Base-by-base conservation (phyloP, 2,113 vertebrate genomes). In the Petrocephalus zakoni region DNA sequence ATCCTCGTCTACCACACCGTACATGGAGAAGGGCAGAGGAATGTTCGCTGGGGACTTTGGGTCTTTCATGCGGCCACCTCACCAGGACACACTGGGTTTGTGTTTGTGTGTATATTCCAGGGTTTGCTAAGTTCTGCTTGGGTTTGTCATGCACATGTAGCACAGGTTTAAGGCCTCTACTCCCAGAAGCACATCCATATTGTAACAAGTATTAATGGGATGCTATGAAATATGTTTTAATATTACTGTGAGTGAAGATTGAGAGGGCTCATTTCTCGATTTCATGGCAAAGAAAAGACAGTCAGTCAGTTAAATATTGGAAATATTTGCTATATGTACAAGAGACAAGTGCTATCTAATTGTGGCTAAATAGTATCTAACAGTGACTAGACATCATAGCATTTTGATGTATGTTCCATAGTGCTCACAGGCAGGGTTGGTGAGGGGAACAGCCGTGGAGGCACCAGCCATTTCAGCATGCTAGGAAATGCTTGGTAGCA, bases 11-110 rank as follows among this genome's bases (percentile, higher is more conserved):
- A 91, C 93, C 89, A 95, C 95, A 89, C 95, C 96, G 2, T 93
- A 95, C 95, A 98, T 99, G 98, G 98, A 99, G 93, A 98, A 97
- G 92, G 94, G 95, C 89, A 89, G 95, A 90, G 96, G 97, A 88
- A 93, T 98, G 92, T 97, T 98, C 29, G 91, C 96, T 0, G 96
- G 97, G 88, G 97, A 97, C 86, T 97, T 99, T 8, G 97, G 97
- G 90, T 97, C 96, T 92, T 99, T 99, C 92, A 95, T 97, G 93
- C 92, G 96, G 90, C 96, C 98, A 1, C 96, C 98, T 1, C 96
- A 92, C 4, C 94, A 93, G 0, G 96, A 99, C 88, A 90, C 94
- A 22, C 81, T 97, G 95, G 95, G 95, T 68, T 55, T 82, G 34
- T 34, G 53, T 89, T 89, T 42, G 55, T 25, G 42, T 90, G 42